A percentile compares a stretch with the other conserved stretches of the same genome.
Evolutionary conservation across 2,113 vertebrate genomes (phyloP).

Genomic region (Ochotona curzoniae): DNA sequence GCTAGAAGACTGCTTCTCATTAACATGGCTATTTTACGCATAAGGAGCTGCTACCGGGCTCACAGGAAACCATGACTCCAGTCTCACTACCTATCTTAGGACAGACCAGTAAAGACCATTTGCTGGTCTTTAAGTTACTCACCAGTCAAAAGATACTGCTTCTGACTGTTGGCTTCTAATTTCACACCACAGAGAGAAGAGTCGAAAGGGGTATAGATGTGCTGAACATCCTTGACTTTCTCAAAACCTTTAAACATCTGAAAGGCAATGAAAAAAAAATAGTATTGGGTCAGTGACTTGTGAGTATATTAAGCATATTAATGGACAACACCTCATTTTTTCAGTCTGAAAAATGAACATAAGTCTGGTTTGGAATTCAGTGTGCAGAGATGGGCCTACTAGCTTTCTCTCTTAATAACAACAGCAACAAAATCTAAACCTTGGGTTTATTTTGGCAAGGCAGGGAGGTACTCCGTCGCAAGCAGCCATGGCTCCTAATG

Average conservation of each 20-base stretch:
- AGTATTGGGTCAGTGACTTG: background rate
- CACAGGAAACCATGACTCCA: background rate
- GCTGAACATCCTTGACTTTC: slow-evolving; percentile 93
- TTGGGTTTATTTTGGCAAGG: slow-evolving; percentile 5
- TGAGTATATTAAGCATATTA: background rate
- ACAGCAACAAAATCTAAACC: background rate
- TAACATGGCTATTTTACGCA: background rate
- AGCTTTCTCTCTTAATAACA: background rate
- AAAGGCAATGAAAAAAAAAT: slow-evolving; percentile 72
- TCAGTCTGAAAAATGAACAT: slow-evolving; percentile 31
- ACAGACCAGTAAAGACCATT: background rate
- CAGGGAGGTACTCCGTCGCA: background rate
- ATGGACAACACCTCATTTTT: slow-evolving; percentile 37
- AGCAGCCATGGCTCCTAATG: background rate
- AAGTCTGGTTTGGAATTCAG: background rate
- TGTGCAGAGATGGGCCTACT: background rate
- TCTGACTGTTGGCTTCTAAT: slow-evolving; percentile 93
- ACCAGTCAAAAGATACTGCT: slow-evolving; percentile 96
- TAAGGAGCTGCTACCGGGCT: background rate
- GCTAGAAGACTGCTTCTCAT: background rate
- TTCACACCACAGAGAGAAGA: slow-evolving; percentile 94
- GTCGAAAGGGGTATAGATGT: slow-evolving; percentile 93
- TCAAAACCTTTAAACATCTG: slow-evolving; percentile 98
- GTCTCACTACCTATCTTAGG: background rate
- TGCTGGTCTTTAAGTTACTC: slow-evolving; percentile 84